Conservation (phyloP, 2,113 vertebrate genomes). For the Sander vitreus region DNA sequence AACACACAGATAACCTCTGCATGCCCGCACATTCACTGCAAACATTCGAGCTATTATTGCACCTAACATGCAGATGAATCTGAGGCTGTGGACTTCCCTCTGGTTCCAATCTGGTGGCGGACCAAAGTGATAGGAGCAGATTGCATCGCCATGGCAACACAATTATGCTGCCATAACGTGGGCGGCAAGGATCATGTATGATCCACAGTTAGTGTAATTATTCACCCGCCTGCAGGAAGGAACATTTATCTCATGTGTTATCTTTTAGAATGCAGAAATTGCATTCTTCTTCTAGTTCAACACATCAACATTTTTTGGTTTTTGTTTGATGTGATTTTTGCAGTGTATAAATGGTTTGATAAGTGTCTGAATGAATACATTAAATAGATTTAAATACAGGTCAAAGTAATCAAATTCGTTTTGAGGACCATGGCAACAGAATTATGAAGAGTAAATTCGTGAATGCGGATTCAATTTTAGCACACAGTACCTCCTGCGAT, state of each 20-base stretch:
- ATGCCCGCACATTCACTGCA: conserved; percentile 5
- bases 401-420: background rate
- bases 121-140: conserved; percentile 74
- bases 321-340: background rate
- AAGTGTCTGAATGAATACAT: background rate
- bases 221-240: conserved; percentile 53
- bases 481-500: conserved; percentile 23
- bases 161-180: conserved; percentile 77
- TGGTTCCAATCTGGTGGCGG: conserved; percentile 59
- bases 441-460: conserved; percentile 2
- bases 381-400: background rate
- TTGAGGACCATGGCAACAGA: conserved; percentile 7
- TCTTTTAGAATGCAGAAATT: background rate
- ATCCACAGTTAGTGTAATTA: conserved; percentile 78
- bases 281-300: conserved; percentile 10
- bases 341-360: conserved; percentile 2
- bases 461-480: conserved; percentile 18
- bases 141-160: conserved; percentile 86
- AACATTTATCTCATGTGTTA: conserved; percentile 35
- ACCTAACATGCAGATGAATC: conserved; percentile 1
- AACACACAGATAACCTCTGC: background rate
- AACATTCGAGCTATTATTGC: background rate
- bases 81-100: conserved; percentile 44
- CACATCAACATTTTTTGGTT: background rate
- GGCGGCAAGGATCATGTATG: conserved; percentile 79